phyloP scores from a whole-genome alignment of 2,797 vertebrate species.

The Neopelma chrysocephalum region DNA sequence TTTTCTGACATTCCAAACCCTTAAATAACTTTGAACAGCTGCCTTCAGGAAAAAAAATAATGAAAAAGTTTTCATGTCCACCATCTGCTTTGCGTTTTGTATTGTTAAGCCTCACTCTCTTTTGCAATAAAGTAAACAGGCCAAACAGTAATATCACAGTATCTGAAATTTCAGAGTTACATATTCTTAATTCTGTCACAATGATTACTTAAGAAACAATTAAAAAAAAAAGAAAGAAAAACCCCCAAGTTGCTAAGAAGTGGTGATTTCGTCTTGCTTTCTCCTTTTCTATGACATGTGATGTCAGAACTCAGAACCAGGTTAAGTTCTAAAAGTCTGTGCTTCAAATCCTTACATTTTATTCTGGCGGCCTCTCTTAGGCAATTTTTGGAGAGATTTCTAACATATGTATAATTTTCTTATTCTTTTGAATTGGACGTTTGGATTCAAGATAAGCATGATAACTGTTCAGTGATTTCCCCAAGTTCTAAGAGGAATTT shows the following conservation, averaged over 20 bases:
- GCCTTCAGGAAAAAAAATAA: not conserved
- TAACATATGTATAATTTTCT: not conserved
- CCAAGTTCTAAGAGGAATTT: not conserved
- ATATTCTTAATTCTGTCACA: not conserved
- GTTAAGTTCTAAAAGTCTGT: not conserved
- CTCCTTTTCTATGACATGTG: not conserved
- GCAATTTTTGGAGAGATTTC: not conserved
- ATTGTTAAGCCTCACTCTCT: not conserved
- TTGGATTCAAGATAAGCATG: not conserved
- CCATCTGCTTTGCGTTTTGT: conserved; percentile 53
- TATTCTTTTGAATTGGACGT: not conserved
- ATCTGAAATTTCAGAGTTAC: not conserved
- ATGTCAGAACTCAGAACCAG: not conserved
- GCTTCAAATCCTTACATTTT: not conserved
- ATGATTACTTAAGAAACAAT: not conserved
- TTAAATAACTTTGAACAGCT: conserved; percentile 63
- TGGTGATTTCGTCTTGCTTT: not conserved
- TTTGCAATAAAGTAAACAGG: conserved; percentile 4
- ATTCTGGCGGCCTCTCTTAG: not conserved
- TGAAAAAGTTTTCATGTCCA: not conserved
- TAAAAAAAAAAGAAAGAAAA: not conserved
- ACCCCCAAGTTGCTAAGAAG: not conserved
- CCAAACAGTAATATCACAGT: not conserved
- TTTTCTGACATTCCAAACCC: conserved; percentile 44
- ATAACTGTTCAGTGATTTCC: not conserved